Evolutionary conservation across 2,888 invertebrate species (phyloP).

Genomic region (Nymphalis urticae): DNA sequence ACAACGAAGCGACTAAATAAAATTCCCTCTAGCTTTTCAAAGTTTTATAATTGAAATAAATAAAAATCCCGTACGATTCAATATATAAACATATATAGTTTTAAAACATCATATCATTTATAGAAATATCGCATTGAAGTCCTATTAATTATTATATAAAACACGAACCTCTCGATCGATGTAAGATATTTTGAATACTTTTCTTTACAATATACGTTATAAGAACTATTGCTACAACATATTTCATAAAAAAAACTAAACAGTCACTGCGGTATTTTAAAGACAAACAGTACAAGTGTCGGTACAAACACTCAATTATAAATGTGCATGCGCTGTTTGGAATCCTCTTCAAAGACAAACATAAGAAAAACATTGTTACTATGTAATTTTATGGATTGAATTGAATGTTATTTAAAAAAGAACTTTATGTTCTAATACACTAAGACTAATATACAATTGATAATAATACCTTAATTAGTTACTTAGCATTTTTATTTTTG

Average conservation of each 20-base stretch:
- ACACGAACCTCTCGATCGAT: no score
- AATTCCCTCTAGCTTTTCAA: no score
- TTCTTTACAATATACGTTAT: background rate
- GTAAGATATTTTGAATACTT: no score
- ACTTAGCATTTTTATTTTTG: no score
- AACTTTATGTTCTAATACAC: background rate
- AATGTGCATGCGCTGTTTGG: conserved; percentile 67
- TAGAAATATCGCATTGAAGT: no score
- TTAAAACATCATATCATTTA: no score
- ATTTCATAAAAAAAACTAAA: conserved; percentile 46
- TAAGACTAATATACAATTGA: background rate
- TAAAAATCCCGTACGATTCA: no score
- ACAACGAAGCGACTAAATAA: no score
- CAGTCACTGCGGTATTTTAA: conserved; percentile 63
- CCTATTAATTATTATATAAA: no score
- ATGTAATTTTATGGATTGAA: conserved; percentile 34
- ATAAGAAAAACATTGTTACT: conserved; percentile 74
- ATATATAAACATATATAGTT: no score
- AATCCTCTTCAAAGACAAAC: conserved; percentile 75
- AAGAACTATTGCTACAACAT: conserved; percentile 17
- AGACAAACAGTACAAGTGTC: conserved; percentile 76
- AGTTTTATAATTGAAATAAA: no score
- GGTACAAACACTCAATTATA: conserved; percentile 48
- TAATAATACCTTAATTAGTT: background rate
- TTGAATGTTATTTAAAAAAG: conserved; percentile 15